Conservation (phyloP, 64 coral and sea anemone species). For the Actinia equina region DNA sequence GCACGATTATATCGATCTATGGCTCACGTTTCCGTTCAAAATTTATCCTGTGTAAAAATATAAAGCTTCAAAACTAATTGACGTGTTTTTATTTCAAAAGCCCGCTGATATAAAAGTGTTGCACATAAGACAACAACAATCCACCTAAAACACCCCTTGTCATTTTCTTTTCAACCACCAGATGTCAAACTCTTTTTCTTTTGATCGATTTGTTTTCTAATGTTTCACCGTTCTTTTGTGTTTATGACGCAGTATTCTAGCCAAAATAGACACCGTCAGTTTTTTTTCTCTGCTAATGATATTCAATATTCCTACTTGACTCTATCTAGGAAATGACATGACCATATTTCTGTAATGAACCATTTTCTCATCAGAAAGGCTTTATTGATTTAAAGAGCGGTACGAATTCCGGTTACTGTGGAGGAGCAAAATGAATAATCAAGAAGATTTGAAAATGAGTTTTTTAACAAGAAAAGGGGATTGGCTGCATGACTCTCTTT, state of each 20-base stretch:
- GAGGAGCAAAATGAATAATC: conserved; percentile 20
- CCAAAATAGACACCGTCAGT: background rate
- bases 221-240: background rate
- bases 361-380: conserved; percentile 25
- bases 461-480: background rate
- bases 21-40: background rate
- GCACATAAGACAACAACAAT: background rate
- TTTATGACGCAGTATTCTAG: background rate
- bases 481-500: background rate
- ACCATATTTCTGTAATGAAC: conserved; percentile 30
- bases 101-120: background rate
- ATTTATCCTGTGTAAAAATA: background rate
- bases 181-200: background rate
- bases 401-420: background rate
- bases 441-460: conserved; percentile 12
- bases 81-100: background rate
- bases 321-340: background rate
- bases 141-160: background rate
- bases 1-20: background rate
- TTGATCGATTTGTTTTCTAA: background rate
- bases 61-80: conserved; percentile 8
- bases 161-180: background rate
- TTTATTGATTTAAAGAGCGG: conserved; percentile 14
- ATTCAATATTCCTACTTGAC: conserved; percentile 7
- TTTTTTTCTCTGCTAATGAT: background rate